Conservation (phyloP, 2,888 invertebrate species). For the Lepidochitona cinerea region DNA sequence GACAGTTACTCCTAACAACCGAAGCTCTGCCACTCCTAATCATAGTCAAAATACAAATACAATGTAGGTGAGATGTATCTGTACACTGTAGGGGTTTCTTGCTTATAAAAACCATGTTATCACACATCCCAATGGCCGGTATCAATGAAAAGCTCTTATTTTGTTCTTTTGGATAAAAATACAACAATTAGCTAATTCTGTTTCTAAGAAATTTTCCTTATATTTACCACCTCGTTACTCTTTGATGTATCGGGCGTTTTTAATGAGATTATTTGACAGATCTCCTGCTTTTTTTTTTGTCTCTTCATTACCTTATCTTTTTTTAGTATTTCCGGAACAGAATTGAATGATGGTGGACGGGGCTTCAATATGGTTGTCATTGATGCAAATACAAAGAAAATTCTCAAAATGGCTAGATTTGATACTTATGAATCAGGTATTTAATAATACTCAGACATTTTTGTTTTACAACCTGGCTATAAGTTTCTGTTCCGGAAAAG, state of each 20-base stretch:
- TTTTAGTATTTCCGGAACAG: slow-evolving; percentile 68
- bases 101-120: too few relatives aligned
- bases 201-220: too few relatives aligned
- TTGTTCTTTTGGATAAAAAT: not conserved
- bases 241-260: too few relatives aligned
- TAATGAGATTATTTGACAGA: not conserved
- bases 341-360: slow-evolving; percentile 73
- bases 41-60: too few relatives aligned
- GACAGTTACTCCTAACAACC: too few relatives aligned
- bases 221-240: too few relatives aligned
- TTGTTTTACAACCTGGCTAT: not conserved
- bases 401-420: slow-evolving; percentile 72
- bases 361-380: slow-evolving; percentile 75
- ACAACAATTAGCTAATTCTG: too few relatives aligned
- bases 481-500: not conserved
- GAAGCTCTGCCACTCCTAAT: too few relatives aligned
- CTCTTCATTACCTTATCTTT: not conserved
- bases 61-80: too few relatives aligned
- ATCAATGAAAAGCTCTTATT: not conserved
- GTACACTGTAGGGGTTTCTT: too few relatives aligned
- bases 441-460: not conserved
- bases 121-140: too few relatives aligned
- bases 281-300: not conserved
- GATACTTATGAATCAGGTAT: slow-evolving; percentile 74
- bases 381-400: slow-evolving; percentile 70